Percentiles rank a stretch among this genome's conserved stretches.
phyloP scores from a whole-genome alignment of 2,888 invertebrate genomes.

The Anodontia alba region DNA sequence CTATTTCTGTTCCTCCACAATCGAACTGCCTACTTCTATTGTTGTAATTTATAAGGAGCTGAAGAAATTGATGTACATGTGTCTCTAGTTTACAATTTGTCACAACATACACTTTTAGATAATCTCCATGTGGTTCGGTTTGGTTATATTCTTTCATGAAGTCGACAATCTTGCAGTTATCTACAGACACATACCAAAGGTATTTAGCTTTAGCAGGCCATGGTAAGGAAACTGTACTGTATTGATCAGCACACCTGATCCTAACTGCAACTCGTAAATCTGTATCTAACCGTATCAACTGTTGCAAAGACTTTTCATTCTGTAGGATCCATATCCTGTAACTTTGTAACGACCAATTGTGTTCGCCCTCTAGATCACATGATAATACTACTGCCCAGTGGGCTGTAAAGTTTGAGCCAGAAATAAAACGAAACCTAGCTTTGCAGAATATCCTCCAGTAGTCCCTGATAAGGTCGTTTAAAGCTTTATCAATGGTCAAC shows the following conservation, averaged over 20 bases:
- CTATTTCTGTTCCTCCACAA: slow-evolving; percentile 45
- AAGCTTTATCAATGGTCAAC: too few species aligned
- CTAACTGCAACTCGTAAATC: slow-evolving; percentile 39
- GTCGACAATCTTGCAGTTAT: slow-evolving; percentile 46
- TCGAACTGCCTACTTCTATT: slow-evolving; percentile 43
- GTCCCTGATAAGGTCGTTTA: slow-evolving; percentile 3
- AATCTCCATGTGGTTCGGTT: slow-evolving; percentile 23
- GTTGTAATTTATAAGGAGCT: slow-evolving; percentile 23
- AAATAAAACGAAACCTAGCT: slow-evolving; percentile 26
- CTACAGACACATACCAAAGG: slow-evolving; percentile 48
- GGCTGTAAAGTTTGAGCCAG: slow-evolving; percentile 52
- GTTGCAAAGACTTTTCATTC: slow-evolving; percentile 24
- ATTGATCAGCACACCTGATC: slow-evolving; percentile 35
- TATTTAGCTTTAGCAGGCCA: slow-evolving; percentile 53
- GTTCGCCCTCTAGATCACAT: slow-evolving; percentile 36
- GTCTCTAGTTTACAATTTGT: slow-evolving; percentile 26
- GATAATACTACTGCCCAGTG: slow-evolving; percentile 37
- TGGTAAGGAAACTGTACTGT: slow-evolving; percentile 42
- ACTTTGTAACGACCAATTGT: slow-evolving; percentile 47
- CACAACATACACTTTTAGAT: slow-evolving; percentile 39
- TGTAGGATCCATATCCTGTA: slow-evolving; percentile 51
- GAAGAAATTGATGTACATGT: slow-evolving; percentile 22
- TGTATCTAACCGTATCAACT: background rate
- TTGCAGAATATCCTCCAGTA: slow-evolving; percentile 46
- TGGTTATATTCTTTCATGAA: slow-evolving; percentile 42